Conservation (phyloP, 64 coral and sea anemone genomes). For the Exaiptasia diaphana region DNA sequence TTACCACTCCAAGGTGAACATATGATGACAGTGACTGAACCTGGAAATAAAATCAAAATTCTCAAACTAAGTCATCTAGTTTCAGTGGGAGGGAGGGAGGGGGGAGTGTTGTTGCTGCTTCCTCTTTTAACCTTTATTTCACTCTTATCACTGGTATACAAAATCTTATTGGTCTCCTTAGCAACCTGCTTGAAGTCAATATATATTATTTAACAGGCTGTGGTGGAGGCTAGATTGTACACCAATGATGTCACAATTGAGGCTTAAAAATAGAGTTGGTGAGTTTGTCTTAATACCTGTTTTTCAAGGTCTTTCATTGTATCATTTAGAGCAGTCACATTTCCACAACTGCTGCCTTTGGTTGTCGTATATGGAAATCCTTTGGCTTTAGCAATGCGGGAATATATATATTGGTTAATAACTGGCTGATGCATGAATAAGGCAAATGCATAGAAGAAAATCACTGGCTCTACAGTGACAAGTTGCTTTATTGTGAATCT, state of each 20-base stretch:
- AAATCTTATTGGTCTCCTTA: background rate
- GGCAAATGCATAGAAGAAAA: slow-evolving; percentile 90
- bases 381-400: slow-evolving; percentile 68
- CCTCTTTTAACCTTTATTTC: background rate
- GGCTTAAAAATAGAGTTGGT: background rate
- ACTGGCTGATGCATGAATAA: slow-evolving; percentile 76
- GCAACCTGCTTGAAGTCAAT: background rate
- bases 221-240: too few species aligned
- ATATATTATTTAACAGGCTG: background rate
- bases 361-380: slow-evolving; percentile 52
- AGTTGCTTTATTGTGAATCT: too few species aligned
- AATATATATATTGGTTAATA: slow-evolving; percentile 86
- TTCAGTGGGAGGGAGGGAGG: background rate
- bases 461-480: slow-evolving; percentile 77
- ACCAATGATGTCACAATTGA: too few species aligned
- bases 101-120: background rate
- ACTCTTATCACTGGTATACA: background rate
- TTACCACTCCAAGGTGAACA: slow-evolving; percentile 47
- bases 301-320: slow-evolving; percentile 61
- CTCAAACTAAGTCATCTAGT: background rate
- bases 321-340: slow-evolving; percentile 22
- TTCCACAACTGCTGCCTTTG: slow-evolving; percentile 18
- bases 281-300: slow-evolving; percentile 41
- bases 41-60: slow-evolving; percentile 1
- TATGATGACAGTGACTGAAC: slow-evolving; percentile 76